These are phyloP conservation scores for Drosophila biarmipes DNA, from an alignment of 1,140 invertebrate species.

Conservation along the genomic window DNA sequence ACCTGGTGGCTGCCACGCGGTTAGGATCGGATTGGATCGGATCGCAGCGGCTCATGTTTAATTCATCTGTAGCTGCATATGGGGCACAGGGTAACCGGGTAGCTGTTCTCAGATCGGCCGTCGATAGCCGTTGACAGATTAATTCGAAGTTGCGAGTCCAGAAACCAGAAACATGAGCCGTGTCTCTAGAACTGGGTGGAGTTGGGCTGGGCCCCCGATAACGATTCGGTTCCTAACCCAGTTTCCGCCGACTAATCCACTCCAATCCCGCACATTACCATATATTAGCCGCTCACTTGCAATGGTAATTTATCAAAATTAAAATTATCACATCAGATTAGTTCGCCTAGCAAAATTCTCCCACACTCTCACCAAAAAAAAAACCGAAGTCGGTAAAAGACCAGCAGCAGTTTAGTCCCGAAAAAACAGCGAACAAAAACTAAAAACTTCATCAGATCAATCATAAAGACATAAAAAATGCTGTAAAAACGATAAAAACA, in stretches of 20 bases:
- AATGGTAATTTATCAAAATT: constrained; percentile 72
- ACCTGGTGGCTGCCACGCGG: constrained; percentile 17
- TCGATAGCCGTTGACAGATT: constrained; percentile 43
- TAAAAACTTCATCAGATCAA: constrained; percentile 74
- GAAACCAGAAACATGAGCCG: constrained; percentile 35
- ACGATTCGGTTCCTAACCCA: constrained; percentile 34
- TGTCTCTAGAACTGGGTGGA: constrained; percentile 43
- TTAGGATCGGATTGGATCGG: too few species aligned
- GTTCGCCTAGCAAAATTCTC: constrained; percentile 58
- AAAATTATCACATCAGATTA: constrained; percentile 72
- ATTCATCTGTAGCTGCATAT: constrained; percentile 60
- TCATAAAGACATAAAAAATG: constrained; percentile 66
- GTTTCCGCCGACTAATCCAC: constrained; percentile 27
- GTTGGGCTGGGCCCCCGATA: constrained; percentile 40
- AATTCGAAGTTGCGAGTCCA: constrained; percentile 33
- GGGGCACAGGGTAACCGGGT: constrained; percentile 43
- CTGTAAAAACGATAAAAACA: constrained; percentile 71
- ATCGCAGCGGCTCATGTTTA: constrained; percentile 53
- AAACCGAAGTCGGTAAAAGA: constrained; percentile 19
- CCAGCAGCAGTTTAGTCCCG: constrained; percentile 67
- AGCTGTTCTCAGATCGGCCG: constrained; percentile 12
- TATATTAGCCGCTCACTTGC: constrained; percentile 72
- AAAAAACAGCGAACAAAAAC: constrained; percentile 50
- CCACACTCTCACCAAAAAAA: constrained; percentile 68
- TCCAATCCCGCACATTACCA: constrained; percentile 37